Conservation (phyloP, 2,797 vertebrate genomes). For the Neosalanx taihuensis region DNA sequence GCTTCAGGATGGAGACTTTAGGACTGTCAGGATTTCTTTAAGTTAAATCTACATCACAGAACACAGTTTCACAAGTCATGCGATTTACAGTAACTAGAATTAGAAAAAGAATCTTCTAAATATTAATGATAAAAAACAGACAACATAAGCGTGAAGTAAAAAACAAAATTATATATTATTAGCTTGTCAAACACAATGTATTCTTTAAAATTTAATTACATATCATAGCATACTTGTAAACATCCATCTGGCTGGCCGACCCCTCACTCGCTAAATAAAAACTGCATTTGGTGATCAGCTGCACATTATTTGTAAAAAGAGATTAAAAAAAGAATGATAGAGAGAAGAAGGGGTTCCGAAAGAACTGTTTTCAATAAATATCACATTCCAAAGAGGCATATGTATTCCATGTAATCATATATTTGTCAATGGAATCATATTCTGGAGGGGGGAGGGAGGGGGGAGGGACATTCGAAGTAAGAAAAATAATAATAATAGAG, state of each 20-base stretch:
- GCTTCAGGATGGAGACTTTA: constrained; percentile 29
- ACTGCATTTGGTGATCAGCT: constrained; percentile 68
- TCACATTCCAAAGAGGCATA: constrained; percentile 80
- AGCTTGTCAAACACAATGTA: constrained; percentile 87
- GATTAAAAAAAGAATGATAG: constrained; percentile 8
- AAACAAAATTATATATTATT: constrained; percentile 77
- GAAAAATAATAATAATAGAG: constrained; percentile 24
- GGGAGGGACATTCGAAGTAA: constrained; percentile 37
- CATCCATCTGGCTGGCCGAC: constrained; percentile 79
- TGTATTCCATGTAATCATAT: constrained; percentile 74
- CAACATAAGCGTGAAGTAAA: constrained; percentile 62
- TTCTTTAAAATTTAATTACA: constrained; percentile 65
- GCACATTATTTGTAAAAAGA: constrained; percentile 49
- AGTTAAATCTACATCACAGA: constrained; percentile 86
- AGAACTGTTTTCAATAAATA: constrained; percentile 71
- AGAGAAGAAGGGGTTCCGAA: constrained; percentile 32
- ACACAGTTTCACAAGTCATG: constrained; percentile 91
- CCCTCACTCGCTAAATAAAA: constrained; percentile 61
- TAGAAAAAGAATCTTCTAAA: constrained; percentile 24
- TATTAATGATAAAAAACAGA: constrained; percentile 49
- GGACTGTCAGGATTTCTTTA: constrained; percentile 72
- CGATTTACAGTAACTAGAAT: constrained; percentile 83
- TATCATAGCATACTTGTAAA: constrained; percentile 87
- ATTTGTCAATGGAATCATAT: constrained; percentile 61
- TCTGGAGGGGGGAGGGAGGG: neutral